Percentiles rank a stretch among this genome's conserved stretches.
Evolutionary conservation across 2,888 invertebrate genomes (phyloP).

Genomic region (Aphidius colemani): DNA sequence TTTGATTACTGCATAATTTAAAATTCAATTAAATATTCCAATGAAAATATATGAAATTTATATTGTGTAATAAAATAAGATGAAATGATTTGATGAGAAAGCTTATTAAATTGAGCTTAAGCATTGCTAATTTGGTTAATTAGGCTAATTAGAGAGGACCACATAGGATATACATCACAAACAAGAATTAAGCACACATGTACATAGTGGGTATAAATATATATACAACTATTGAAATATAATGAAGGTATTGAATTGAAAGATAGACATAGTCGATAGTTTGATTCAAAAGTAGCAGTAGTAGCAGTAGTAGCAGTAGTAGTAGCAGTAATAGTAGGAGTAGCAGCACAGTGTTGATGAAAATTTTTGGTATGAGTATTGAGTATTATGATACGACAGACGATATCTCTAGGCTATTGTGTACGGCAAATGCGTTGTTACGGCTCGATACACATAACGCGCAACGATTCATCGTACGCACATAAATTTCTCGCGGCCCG

Average conservation of each 20-base stretch:
- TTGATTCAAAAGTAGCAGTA: no score
- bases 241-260: constrained; percentile 29
- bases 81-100: background rate
- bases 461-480: constrained; percentile 42
- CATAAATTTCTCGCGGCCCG: constrained; percentile 45
- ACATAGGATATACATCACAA: constrained; percentile 27
- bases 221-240: constrained; percentile 19
- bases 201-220: background rate
- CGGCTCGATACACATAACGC: constrained; percentile 38
- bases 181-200: background rate
- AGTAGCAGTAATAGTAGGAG: no score
- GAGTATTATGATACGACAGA: no score
- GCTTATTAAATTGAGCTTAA: constrained; percentile 9
- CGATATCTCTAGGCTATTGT: constrained; percentile 32
- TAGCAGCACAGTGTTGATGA: constrained; percentile 12
- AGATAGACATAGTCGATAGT: constrained; percentile 33
- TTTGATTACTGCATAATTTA: no score
- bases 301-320: no score
- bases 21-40: no score
- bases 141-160: constrained; percentile 38
- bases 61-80: no score
- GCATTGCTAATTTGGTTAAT: constrained; percentile 29
- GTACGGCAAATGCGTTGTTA: constrained; percentile 26
- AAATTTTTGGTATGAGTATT: constrained; percentile 19
- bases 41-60: no score